Evolutionary conservation across 2,113 vertebrate species (phyloP).

Genomic region (Chloroceryle aenea): DNA sequence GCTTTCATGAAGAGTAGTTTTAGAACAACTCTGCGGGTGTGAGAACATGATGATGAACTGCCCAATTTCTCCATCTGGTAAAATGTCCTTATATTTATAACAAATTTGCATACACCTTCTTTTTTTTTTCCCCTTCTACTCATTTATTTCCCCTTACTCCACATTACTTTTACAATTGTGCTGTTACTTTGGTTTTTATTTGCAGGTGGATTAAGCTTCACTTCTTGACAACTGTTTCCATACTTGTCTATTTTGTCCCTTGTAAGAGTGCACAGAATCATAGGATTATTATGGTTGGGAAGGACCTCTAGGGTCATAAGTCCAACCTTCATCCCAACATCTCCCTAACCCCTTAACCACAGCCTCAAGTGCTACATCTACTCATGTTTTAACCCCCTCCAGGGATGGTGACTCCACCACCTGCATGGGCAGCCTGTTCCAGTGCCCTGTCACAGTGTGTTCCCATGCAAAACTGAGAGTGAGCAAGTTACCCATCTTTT

Average conservation of each 20-base stretch:
- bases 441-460: not conserved
- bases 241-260: not conserved
- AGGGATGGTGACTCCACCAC: too few species aligned
- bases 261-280: not conserved
- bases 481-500: not conserved
- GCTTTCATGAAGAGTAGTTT: slow-evolving; percentile 59
- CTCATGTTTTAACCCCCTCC: too few species aligned
- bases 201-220: not conserved
- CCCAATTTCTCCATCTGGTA: slow-evolving; percentile 72
- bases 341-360: too few species aligned
- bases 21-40: slow-evolving; percentile 70
- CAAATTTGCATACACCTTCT: slow-evolving; percentile 29
- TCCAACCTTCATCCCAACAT: too few species aligned
- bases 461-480: not conserved
- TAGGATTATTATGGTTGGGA: too few species aligned
- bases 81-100: slow-evolving; percentile 60
- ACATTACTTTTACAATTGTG: not conserved
- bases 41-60: slow-evolving; percentile 70
- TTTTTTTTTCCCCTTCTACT: slow-evolving; percentile 22
- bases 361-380: too few species aligned
- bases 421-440: too few species aligned
- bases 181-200: not conserved
- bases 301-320: too few species aligned
- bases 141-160: not conserved
- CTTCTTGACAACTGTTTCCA: not conserved